These are phyloP conservation scores for Torymus texanus DNA, from an alignment of 2,888 invertebrate species.

Conservation along the genomic window DNA sequence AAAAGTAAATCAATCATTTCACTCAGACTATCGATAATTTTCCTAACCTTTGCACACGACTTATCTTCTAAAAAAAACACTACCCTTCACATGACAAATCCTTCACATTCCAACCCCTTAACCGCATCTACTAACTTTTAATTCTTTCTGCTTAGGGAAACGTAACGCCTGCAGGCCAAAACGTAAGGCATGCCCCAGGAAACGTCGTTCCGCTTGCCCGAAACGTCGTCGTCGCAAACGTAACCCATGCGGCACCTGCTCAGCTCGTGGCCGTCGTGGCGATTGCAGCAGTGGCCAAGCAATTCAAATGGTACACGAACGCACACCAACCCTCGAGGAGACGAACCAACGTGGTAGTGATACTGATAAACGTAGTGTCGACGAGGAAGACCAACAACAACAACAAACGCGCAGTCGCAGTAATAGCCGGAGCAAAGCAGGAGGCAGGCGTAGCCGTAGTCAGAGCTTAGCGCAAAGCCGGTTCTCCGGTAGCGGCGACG, in stretches of 20 bases:
- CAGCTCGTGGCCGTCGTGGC: conserved; percentile 53
- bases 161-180: conserved; percentile 7
- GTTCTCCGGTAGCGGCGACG: conserved; percentile 42
- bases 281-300: conserved; percentile 47
- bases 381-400: conserved; percentile 12
- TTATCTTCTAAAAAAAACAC: too few relatives aligned
- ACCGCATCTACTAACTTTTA: too few relatives aligned
- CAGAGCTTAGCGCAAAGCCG: conserved; percentile 33
- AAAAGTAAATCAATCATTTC: too few relatives aligned
- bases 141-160: too few relatives aligned
- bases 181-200: conserved; percentile 1
- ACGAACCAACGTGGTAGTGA: neutral
- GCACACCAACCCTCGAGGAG: conserved; percentile 31
- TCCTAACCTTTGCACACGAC: too few relatives aligned
- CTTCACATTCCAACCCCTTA: too few relatives aligned
- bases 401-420: conserved; percentile 17
- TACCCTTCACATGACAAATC: too few relatives aligned
- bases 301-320: conserved; percentile 41
- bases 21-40: too few relatives aligned
- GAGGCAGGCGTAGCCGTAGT: conserved; percentile 33
- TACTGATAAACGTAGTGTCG: conserved; percentile 17
- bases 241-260: conserved; percentile 42
- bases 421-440: conserved; percentile 26
- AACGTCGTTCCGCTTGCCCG: conserved; percentile 13
- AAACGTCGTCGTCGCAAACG: conserved; percentile 17